A percentile compares a stretch with the other conserved stretches of the same genome.
Evolutionary conservation across 2,113 vertebrate genomes (phyloP).

Genomic region (Marmota flaviventris): DNA sequence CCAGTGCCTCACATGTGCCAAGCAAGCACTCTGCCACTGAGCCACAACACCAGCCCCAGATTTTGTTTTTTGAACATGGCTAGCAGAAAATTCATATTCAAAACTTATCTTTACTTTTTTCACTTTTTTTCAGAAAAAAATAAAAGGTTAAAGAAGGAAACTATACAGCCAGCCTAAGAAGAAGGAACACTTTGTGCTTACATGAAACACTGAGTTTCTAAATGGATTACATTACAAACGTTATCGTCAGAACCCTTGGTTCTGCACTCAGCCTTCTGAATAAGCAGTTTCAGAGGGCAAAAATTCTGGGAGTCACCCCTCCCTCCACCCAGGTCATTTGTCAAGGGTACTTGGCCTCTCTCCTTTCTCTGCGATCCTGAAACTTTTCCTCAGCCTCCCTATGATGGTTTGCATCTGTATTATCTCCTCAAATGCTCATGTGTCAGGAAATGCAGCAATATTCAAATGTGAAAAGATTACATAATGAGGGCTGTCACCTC

Average conservation of each 20-base stretch:
- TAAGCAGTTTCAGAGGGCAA: constrained; percentile 9
- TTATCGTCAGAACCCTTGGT: not conserved
- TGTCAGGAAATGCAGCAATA: no score
- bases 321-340: not conserved
- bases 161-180: constrained; percentile 5
- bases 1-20: no score
- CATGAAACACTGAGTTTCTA: not conserved
- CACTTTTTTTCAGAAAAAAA: constrained; percentile 24
- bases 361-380: not conserved
- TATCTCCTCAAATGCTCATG: no score
- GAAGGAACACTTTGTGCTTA: not conserved
- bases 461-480: no score
- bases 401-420: no score
- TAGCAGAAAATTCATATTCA: constrained; percentile 54
- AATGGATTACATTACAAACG: not conserved
- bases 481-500: no score
- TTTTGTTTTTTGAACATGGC: constrained; percentile 33
- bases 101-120: constrained; percentile 43
- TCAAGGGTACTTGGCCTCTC: not conserved
- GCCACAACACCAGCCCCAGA: not conserved
- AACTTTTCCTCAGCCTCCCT: not conserved
- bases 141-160: constrained; percentile 45
- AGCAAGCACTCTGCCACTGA: no score
- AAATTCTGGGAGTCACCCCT: not conserved
- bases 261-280: not conserved